These are phyloP conservation scores for Phoxinus phoxinus DNA, from an alignment of 2,113 vertebrate genomes.

Conservation along the genomic window DNA sequence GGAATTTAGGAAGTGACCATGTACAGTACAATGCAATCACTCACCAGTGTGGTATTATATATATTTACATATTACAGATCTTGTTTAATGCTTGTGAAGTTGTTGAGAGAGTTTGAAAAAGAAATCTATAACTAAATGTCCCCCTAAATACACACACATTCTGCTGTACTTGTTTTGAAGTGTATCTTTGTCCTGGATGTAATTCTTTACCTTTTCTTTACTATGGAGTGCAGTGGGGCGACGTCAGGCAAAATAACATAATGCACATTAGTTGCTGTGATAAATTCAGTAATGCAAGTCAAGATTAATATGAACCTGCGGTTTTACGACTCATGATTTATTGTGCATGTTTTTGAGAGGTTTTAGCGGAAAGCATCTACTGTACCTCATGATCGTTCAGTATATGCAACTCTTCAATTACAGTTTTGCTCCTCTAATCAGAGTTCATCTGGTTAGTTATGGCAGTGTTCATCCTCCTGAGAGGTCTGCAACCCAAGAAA, in stretches of 20 bases:
- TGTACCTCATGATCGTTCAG: neutral
- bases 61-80: neutral
- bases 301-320: slow-evolving; percentile 12
- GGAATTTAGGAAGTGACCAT: slow-evolving; percentile 31
- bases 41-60: neutral
- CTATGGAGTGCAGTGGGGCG: neutral
- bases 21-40: neutral
- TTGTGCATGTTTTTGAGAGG: neutral
- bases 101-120: neutral
- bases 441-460: slow-evolving; percentile 28
- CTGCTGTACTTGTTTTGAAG: neutral
- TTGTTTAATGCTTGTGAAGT: neutral
- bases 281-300: neutral
- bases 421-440: neutral
- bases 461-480: neutral
- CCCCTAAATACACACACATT: neutral
- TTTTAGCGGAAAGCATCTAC: neutral
- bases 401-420: slow-evolving; percentile 9
- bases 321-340: neutral
- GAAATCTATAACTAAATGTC: neutral
- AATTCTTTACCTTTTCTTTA: neutral
- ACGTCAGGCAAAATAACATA: neutral
- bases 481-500: slow-evolving; percentile 21
- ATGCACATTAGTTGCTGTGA: neutral
- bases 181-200: neutral